Base-by-base conservation (phyloP, 2,888 invertebrate genomes). In the Anodontia alba region DNA sequence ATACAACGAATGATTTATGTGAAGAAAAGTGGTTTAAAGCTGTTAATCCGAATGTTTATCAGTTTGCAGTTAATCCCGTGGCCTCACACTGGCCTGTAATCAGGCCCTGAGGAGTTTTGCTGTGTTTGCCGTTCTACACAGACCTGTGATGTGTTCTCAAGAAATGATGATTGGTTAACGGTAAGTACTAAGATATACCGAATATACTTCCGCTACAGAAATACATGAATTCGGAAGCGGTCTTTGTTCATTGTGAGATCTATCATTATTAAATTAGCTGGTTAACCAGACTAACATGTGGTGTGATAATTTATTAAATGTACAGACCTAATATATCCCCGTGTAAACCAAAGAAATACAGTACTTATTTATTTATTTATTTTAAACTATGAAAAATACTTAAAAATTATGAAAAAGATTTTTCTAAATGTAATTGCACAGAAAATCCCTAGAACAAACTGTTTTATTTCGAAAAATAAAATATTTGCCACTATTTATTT, bases 51-150 rank as follows among this genome's bases (percentile, higher is more conserved):
- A 33, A 15, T 62, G 62, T 62, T 62, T 62, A 62, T 62, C 62
- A 20, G 33, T 62, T 62, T 62, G 26, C 62, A n/a, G 62, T 31
- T 62, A 62, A 62, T 62, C 62, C 62, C 62, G 62, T 62, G 62
- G 62, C 62, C 62, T 62, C 62, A 62, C 62, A 33, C 62, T 20
- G 33, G 62, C 62, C 62, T 17, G 5, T 62, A 62, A 33, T 33
- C 62, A n/a, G 62, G 62, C 62, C 62, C 62, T 15, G 62, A 62
- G 62, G 62, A 62, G 31, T 33, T 62, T 33, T 5, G 62, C 62
- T 62, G 62, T 62, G 62, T 62, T 33, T 62, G 62, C 62, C 62
- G 62, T 62, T 62, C 23, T 33, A 62, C 62, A 62, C 62, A 62
- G 62, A 62, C 12, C 62, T 2, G 29, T 26, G 57, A 57, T 57